A percentile compares a stretch with the other conserved stretches of the same genome.
phyloP scores from a whole-genome alignment of 2,888 invertebrate genomes.

The Stenurella melanura region DNA sequence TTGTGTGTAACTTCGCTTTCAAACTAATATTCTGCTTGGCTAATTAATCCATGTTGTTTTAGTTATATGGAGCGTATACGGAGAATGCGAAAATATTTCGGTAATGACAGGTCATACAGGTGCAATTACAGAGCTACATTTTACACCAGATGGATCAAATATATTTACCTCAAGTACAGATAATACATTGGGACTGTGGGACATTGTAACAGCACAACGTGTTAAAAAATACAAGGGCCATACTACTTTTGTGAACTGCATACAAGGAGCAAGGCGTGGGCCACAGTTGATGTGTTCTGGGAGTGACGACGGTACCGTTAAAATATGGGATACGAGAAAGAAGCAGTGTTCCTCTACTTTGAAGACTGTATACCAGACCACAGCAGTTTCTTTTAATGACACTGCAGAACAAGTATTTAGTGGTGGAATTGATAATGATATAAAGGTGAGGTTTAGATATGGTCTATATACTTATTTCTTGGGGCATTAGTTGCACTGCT shows the following conservation, averaged over 20 bases:
- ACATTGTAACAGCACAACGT: slow-evolving; percentile 89
- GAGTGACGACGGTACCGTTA: slow-evolving; percentile 95
- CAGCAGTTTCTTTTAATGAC: slow-evolving; percentile 94
- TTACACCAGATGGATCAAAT: slow-evolving; percentile 88
- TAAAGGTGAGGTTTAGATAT: slow-evolving; percentile 79
- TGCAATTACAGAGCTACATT: slow-evolving; percentile 94
- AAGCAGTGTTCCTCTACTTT: slow-evolving; percentile 85
- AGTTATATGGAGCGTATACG: slow-evolving; percentile 97
- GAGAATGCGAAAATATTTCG: slow-evolving; percentile 97
- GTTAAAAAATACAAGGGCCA: slow-evolving; percentile 94
- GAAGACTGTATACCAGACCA: slow-evolving; percentile 85
- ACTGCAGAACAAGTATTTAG: slow-evolving; percentile 96
- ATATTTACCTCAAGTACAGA: slow-evolving; percentile 96
- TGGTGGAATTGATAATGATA: slow-evolving; percentile 97
- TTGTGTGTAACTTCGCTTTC: slow-evolving; percentile 78
- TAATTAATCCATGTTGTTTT: slow-evolving; percentile 61
- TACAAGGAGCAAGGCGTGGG: slow-evolving; percentile 89
- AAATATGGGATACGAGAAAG: slow-evolving; percentile 94
- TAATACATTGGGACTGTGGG: slow-evolving; percentile 96
- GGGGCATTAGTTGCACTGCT: too few relatives aligned
- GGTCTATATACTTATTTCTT: background rate
- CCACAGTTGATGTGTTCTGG: slow-evolving; percentile 94
- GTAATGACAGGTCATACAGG: slow-evolving; percentile 96
- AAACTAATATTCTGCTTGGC: background rate
- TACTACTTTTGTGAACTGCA: slow-evolving; percentile 84